A percentile compares a stretch with the other conserved stretches of the same genome.
phyloP scores from a whole-genome alignment of 64 coral and sea anemone species.

The Astreopora myriophthalma region DNA sequence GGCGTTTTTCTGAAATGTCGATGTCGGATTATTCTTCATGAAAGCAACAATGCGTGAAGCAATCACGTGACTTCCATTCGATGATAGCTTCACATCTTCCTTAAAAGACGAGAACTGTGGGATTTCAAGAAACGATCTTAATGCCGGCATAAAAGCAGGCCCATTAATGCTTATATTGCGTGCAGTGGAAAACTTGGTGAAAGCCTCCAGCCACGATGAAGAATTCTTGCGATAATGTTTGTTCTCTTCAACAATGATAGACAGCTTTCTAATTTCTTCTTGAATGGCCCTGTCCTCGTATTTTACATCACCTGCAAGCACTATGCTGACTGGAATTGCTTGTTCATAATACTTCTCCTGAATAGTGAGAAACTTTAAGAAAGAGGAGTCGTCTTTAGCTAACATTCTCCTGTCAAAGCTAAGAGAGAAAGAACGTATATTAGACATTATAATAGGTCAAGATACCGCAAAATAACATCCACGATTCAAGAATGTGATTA shows the following conservation, averaged over 20 bases:
- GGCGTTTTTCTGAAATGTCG: slow-evolving; percentile 62
- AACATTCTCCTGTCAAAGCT: slow-evolving; percentile 31
- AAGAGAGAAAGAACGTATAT: not conserved
- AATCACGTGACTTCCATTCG: slow-evolving; percentile 10
- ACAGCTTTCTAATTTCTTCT: slow-evolving; percentile 49
- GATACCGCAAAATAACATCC: too few species aligned
- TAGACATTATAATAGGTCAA: not conserved
- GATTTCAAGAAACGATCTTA: slow-evolving; percentile 48
- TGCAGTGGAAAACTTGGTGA: slow-evolving; percentile 3
- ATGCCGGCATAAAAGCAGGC: slow-evolving; percentile 38
- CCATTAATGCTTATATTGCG: slow-evolving; percentile 31
- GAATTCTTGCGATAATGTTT: slow-evolving; percentile 23
- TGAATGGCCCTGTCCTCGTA: slow-evolving; percentile 43
- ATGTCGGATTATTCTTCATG: slow-evolving; percentile 44
- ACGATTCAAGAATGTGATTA: too few species aligned
- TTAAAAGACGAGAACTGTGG: slow-evolving; percentile 51
- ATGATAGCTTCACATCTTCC: slow-evolving; percentile 54
- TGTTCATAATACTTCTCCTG: slow-evolving; percentile 56
- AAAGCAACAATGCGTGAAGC: slow-evolving; percentile 70
- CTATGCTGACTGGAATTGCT: slow-evolving; percentile 55
- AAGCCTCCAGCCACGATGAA: slow-evolving; percentile 66
- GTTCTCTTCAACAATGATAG: slow-evolving; percentile 54
- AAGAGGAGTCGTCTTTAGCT: slow-evolving; percentile 60
- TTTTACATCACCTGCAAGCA: slow-evolving; percentile 26
- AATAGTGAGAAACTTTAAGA: slow-evolving; percentile 32